Conservation (phyloP, 2,888 invertebrate genomes). For the Dromius quadrimaculatus region DNA sequence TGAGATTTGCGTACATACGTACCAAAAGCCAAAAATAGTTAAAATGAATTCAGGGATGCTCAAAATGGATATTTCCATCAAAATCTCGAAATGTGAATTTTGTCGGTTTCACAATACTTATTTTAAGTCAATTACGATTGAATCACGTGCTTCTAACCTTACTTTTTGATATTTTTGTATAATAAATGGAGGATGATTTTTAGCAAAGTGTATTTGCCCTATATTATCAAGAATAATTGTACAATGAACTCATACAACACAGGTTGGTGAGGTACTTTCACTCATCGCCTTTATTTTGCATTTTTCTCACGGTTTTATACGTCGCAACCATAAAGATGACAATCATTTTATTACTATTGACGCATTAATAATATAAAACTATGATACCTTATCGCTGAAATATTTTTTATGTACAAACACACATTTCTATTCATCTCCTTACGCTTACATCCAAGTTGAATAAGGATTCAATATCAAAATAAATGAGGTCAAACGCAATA, state of each 20-base stretch:
- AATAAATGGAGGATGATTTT: too few relatives aligned
- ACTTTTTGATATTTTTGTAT: too few relatives aligned
- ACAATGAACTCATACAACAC: slow-evolving; percentile 42
- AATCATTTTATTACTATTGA: slow-evolving; percentile 25
- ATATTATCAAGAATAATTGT: slow-evolving; percentile 33
- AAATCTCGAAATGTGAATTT: too few relatives aligned
- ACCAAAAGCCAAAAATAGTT: too few relatives aligned
- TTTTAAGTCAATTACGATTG: too few relatives aligned
- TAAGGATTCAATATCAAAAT: background rate
- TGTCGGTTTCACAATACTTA: too few relatives aligned
- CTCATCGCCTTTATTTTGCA: slow-evolving; percentile 44
- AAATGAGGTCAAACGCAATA: too few relatives aligned
- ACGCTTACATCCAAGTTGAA: background rate
- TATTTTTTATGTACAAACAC: slow-evolving; percentile 1
- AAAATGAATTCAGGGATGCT: too few relatives aligned
- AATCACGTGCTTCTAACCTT: too few relatives aligned
- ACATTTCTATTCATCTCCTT: slow-evolving; percentile 7
- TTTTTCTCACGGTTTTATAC: slow-evolving; percentile 42
- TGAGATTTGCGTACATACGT: too few relatives aligned
- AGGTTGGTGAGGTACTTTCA: slow-evolving; percentile 40
- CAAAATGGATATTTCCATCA: too few relatives aligned
- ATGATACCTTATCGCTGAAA: slow-evolving; percentile 22
- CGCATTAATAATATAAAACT: slow-evolving; percentile 7
- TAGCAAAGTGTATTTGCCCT: too few relatives aligned
- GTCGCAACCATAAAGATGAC: slow-evolving; percentile 27